Base-by-base conservation (phyloP, 2,113 vertebrate genomes). In the Corydoras maculifer region DNA sequence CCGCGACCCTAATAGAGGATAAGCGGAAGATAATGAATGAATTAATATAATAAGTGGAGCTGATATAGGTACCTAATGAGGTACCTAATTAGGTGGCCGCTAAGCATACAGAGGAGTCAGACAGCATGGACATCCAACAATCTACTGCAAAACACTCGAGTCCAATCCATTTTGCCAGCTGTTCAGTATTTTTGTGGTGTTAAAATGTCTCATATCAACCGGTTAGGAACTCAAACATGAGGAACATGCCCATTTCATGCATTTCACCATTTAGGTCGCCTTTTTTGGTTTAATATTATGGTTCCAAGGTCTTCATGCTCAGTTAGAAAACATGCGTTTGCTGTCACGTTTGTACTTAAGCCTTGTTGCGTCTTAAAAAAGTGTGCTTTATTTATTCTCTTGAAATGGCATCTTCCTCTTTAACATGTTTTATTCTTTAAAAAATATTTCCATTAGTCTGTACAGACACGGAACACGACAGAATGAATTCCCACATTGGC, bases 401-500 rank as follows among this genome's bases (percentile, higher is more conserved):
- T 76, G 79, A 67, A 57, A 83, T 66, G 74, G 43, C 64, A 25
- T 65, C 62, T 65, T 65, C 35, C 55, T 78, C 31, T 68, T 64
- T 70, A 53, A 43, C 35, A 25, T 43, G 73, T 25, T 1, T 86
- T 75, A 69, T 66, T 64, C 57, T 85, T 81, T 49, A 86, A 86
- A 85, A 85, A 88, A 85, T 82, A 84, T 78, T 72, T 82, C n/a
- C 32, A 73, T 76, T 82, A 82, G 80, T 79, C 80, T 79, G 77
- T 77, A 83, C 76, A 85, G 79, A 88, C 81, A 84, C 67, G 72
- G 81, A 82, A 84, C 65, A 81, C 79, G 76, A 85, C 81, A 85
- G 80, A 80, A 85, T 87, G 80, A 87, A 80, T 82, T 86, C 81
- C 77, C 75, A 87, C 85, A 84, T 84, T 78, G 82, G 82, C 80